phyloP scores from a whole-genome alignment of 2,888 invertebrate genomes.

The Yponomeuta plumbellus region DNA sequence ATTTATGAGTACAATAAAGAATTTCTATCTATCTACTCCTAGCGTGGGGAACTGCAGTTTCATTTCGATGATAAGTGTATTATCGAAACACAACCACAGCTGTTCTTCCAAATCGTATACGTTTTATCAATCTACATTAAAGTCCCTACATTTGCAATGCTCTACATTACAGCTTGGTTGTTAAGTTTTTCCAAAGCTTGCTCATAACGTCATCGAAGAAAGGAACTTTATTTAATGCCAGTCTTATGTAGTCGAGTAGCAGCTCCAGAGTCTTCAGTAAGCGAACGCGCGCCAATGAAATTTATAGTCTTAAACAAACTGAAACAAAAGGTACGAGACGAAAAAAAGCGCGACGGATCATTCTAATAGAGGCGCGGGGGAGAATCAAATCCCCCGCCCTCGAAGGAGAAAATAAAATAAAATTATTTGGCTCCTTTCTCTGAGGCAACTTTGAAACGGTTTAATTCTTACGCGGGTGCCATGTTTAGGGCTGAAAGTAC shows the following conservation, averaged over 20 bases:
- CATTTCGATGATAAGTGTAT: too few relatives aligned
- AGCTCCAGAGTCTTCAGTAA: not conserved
- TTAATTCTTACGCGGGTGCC: conserved; percentile 36
- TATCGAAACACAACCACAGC: too few relatives aligned
- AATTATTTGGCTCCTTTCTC: conserved; percentile 40
- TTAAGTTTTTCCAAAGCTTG: too few relatives aligned
- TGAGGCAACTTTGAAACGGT: conserved; percentile 37
- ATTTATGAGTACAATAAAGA: too few relatives aligned
- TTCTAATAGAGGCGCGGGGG: conserved; percentile 39
- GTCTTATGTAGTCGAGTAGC: not conserved
- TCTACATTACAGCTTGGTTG: too few relatives aligned
- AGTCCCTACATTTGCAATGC: too few relatives aligned
- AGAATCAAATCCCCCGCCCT: conserved; percentile 53
- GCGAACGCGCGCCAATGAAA: conserved; percentile 27
- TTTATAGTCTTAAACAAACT: conserved; percentile 59
- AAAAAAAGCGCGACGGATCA: conserved; percentile 50
- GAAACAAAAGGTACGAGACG: conserved; percentile 32
- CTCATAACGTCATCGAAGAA: too few relatives aligned
- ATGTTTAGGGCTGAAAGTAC: not conserved
- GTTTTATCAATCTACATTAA: too few relatives aligned
- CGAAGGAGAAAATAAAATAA: conserved; percentile 36
- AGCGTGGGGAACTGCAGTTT: too few relatives aligned
- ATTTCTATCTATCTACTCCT: too few relatives aligned
- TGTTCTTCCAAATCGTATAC: too few relatives aligned
- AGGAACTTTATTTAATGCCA: too few relatives aligned